Base-by-base conservation (phyloP, 2,113 vertebrate species). In the Myxocyprinus asiaticus region DNA sequence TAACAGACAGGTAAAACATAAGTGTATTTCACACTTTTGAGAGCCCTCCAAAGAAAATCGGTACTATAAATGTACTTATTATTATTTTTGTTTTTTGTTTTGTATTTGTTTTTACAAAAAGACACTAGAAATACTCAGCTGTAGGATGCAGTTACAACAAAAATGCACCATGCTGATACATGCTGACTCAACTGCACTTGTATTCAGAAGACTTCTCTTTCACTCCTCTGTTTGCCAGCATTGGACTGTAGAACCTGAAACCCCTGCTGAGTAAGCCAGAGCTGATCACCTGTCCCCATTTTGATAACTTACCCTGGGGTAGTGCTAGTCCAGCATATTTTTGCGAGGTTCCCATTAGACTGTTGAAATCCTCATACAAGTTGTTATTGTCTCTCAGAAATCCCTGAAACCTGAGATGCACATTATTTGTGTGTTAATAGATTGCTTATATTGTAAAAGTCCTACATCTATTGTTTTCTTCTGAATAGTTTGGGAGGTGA, bases 391-490 rank as follows among this genome's bases (percentile, higher is more conserved):
- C 51, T 56, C 61, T 56, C 6, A 61, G 45, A 50, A 82, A 81
- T 56, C 51, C 48, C 6, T 53, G 45, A 59, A 82, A 81, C 22
- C 45, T 3, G 67, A 82, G 50, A 71, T 43, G 4, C 6, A 12
- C 43, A 58, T 71, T 56, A 56, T 70, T 59, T 71, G 55, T 48
- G 62, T 72, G 80, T 77, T 72, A 71, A 82, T 44, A 72, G 51
- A 42, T 7, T 7, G 53, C 14, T n/a, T 77, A 56, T 81, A 65
- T 70, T 58, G 74, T 77, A 65, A 81, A 81, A 44, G 59, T n/a
- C 64, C 58, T 56, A 22, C 73, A 50, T 55, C 63, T 14, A 10
- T 6, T 5, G 51, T 66, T 33, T n/a, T 77, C 42, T 56, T 6
- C 53, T 67, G 75, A 77, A 68, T 15, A 69, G 76, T 56, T 47